Evolutionary conservation across 2,113 vertebrate species (phyloP).

Genomic region (Oryzias javanicus): DNA sequence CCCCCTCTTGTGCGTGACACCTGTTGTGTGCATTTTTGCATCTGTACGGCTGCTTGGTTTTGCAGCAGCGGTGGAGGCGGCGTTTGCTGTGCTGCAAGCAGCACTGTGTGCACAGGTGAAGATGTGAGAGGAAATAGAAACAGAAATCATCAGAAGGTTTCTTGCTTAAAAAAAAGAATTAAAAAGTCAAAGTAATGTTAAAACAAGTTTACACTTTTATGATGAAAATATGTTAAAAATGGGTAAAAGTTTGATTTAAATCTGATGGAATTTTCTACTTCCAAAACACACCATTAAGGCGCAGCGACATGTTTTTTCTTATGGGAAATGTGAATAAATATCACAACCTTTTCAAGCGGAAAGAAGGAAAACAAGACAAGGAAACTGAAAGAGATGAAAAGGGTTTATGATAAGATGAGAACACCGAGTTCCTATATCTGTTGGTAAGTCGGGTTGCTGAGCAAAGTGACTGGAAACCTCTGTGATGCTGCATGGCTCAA

Average conservation of each 20-base stretch:
- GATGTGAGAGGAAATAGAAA: not conserved
- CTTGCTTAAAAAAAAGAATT: not conserved
- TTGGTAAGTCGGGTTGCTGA: constrained; percentile 23
- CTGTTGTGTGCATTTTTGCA: constrained; percentile 17
- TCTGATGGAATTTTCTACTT: not conserved
- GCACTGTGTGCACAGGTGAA: constrained; percentile 12
- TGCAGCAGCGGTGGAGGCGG: constrained; percentile 21
- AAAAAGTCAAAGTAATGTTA: not conserved
- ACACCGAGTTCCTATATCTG: constrained; percentile 35
- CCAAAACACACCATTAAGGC: not conserved
- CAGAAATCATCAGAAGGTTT: constrained; percentile 9
- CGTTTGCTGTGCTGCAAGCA: constrained; percentile 18
- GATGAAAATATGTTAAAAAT: not conserved
- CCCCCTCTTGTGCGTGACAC: constrained; percentile 23
- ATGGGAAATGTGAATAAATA: constrained; percentile 17
- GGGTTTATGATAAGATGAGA: constrained; percentile 46
- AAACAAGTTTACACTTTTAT: no score
- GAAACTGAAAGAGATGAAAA: constrained; percentile 36
- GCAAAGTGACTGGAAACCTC: constrained; percentile 60
- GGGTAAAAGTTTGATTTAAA: not conserved
- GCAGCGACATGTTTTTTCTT: not conserved
- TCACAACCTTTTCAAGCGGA: constrained; percentile 8
- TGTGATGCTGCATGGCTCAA: constrained; percentile 31
- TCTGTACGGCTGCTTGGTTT: constrained; percentile 14
- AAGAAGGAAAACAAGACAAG: constrained; percentile 15